Evolutionary conservation across 2,797 vertebrate species (phyloP).

Genomic region (Mormyrops attenuatus): DNA sequence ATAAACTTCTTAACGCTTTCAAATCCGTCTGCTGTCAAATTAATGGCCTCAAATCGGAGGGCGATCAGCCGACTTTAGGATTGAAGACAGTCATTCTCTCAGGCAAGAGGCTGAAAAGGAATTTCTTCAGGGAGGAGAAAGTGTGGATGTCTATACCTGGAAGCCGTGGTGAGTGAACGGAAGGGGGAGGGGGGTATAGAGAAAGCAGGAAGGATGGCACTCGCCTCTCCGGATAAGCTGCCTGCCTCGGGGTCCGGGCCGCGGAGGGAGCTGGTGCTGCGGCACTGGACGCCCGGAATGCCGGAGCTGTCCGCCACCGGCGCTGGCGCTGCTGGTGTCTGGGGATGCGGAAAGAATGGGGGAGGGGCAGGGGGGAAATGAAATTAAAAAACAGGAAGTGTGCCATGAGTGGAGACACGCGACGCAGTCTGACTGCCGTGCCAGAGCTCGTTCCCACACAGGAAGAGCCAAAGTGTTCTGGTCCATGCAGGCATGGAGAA

Average conservation of each 20-base stretch:
- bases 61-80: not conserved
- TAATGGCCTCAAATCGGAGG: not conserved
- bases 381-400: not conserved
- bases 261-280: constrained; percentile 59
- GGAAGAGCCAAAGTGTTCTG: not conserved
- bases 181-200: not conserved
- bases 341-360: not conserved
- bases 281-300: constrained; percentile 54
- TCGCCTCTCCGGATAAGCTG: constrained; percentile 66
- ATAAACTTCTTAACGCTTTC: not conserved
- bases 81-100: not conserved
- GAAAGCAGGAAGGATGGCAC: not conserved
- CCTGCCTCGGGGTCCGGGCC: constrained; percentile 62
- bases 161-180: not conserved
- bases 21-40: not conserved
- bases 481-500: not conserved
- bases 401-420: not conserved
- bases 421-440: not conserved
- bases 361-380: not conserved
- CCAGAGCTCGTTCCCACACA: not conserved
- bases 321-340: constrained; percentile 52
- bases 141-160: not conserved
- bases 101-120: not conserved
- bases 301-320: constrained; percentile 54
- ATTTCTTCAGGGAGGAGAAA: not conserved